phyloP scores from a whole-genome alignment of 2,113 vertebrate species.

The Monopterus albus region DNA sequence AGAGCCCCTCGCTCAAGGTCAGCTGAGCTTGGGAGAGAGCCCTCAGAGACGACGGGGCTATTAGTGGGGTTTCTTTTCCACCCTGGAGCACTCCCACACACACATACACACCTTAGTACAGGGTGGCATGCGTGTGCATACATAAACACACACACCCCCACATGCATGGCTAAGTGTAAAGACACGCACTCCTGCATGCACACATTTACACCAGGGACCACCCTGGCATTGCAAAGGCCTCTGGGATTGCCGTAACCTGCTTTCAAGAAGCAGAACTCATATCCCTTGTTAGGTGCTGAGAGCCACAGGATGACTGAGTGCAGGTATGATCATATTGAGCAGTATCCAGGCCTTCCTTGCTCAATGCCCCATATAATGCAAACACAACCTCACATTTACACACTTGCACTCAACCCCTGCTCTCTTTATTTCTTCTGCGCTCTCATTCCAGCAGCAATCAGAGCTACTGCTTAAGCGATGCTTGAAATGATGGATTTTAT shows the following conservation, averaged over 20 bases:
- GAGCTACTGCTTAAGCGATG: background rate
- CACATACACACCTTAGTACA: background rate
- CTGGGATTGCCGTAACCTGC: slow-evolving; percentile 62
- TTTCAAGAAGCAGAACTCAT: slow-evolving; percentile 59
- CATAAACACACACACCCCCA: slow-evolving; percentile 13
- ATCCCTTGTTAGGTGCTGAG: slow-evolving; percentile 51
- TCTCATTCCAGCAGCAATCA: background rate
- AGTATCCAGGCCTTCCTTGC: slow-evolving; percentile 12
- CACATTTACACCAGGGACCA: slow-evolving; percentile 70
- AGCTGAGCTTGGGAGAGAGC: slow-evolving; percentile 55
- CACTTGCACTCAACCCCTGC: background rate
- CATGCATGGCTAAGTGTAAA: slow-evolving; percentile 4
- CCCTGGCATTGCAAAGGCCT: slow-evolving; percentile 44
- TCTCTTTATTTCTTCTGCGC: slow-evolving; percentile 5
- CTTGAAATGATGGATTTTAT: background rate
- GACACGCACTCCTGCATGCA: slow-evolving; percentile 10
- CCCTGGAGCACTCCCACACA: slow-evolving; percentile 29
- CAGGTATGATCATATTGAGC: slow-evolving; percentile 37
- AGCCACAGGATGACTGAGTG: slow-evolving; percentile 55
- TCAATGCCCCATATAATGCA: slow-evolving; percentile 30
- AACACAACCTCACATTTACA: slow-evolving; percentile 1
- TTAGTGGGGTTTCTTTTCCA: slow-evolving; percentile 66
- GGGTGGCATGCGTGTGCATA: too few species aligned
- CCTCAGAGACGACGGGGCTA: slow-evolving; percentile 71
- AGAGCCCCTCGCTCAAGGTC: slow-evolving; percentile 66